Percentiles rank a stretch among this genome's conserved stretches.
Evolutionary conservation across 2,888 invertebrate genomes (phyloP).

Genomic region (Balanococcus diminutus): DNA sequence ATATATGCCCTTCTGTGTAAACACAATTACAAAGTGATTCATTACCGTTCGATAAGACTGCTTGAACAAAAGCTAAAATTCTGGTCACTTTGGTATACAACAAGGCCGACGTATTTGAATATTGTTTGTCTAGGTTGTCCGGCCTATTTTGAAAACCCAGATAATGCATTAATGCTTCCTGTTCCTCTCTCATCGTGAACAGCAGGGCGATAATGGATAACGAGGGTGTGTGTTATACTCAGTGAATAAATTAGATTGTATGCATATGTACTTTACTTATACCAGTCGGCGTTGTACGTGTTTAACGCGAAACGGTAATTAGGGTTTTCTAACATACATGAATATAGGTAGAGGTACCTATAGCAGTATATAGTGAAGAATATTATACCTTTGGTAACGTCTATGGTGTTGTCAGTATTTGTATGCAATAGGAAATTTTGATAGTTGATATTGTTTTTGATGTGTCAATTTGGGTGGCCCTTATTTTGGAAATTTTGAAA

Average conservation of each 20-base stretch:
- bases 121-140: slow-evolving; percentile 34
- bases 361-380: neutral
- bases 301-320: slow-evolving; percentile 34
- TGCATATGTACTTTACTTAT: neutral
- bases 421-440: too few relatives aligned
- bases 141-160: slow-evolving; percentile 25
- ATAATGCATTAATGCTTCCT: slow-evolving; percentile 47
- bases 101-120: slow-evolving; percentile 36
- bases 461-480: too few relatives aligned
- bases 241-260: slow-evolving; percentile 46
- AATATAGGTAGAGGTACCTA: too few relatives aligned
- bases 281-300: slow-evolving; percentile 20
- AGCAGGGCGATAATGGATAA: slow-evolving; percentile 27
- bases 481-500: too few relatives aligned
- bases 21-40: slow-evolving; percentile 31
- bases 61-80: slow-evolving; percentile 16
- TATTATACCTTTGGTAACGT: too few relatives aligned
- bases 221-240: slow-evolving; percentile 35
- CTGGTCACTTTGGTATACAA: slow-evolving; percentile 12
- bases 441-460: too few relatives aligned
- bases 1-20: neutral
- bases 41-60: slow-evolving; percentile 18
- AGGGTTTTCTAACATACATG: slow-evolving; percentile 18
- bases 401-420: too few relatives aligned
- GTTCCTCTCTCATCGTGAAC: neutral